phyloP scores from a whole-genome alignment of 2,797 vertebrate species.

The Aeoliscus strigatus region DNA sequence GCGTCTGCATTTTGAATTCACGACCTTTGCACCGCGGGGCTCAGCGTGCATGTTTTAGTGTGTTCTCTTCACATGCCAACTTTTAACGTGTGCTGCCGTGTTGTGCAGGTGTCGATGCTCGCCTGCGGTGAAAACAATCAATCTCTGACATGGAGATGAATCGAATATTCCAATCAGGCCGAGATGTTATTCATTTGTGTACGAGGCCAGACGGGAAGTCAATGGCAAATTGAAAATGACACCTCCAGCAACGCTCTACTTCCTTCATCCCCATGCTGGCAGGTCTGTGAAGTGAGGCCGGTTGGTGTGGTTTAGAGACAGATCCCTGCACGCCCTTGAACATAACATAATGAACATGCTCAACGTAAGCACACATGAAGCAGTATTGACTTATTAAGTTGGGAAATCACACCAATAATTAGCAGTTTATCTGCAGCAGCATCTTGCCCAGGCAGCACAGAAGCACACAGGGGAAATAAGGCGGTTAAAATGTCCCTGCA shows the following conservation, averaged over 20 bases:
- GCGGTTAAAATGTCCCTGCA: slow-evolving; percentile 34
- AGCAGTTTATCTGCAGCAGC: slow-evolving; percentile 32
- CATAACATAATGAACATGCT: too few species aligned
- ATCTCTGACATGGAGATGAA: slow-evolving; percentile 19
- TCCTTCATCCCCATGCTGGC: too few species aligned
- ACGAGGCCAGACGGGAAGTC: neutral
- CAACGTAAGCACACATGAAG: too few species aligned
- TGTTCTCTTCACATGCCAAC: too few species aligned
- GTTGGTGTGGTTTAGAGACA: too few species aligned
- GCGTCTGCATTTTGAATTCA: too few species aligned
- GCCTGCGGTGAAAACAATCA: slow-evolving; percentile 18
- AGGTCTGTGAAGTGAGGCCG: too few species aligned
- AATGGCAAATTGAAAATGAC: slow-evolving; percentile 31
- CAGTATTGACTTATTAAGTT: slow-evolving; percentile 43
- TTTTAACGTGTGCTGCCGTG: slow-evolving; percentile 13
- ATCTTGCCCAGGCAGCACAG: slow-evolving; percentile 50
- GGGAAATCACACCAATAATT: slow-evolving; percentile 52
- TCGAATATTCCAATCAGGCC: slow-evolving; percentile 14
- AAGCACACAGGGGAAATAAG: slow-evolving; percentile 45
- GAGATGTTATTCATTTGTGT: slow-evolving; percentile 2
- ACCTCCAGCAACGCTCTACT: neutral
- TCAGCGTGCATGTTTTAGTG: too few species aligned
- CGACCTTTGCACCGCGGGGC: too few species aligned
- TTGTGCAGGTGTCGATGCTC: slow-evolving; percentile 27
- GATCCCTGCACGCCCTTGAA: too few species aligned